phyloP scores from a whole-genome alignment of 1,140 invertebrate species.

The Apis dorsata region DNA sequence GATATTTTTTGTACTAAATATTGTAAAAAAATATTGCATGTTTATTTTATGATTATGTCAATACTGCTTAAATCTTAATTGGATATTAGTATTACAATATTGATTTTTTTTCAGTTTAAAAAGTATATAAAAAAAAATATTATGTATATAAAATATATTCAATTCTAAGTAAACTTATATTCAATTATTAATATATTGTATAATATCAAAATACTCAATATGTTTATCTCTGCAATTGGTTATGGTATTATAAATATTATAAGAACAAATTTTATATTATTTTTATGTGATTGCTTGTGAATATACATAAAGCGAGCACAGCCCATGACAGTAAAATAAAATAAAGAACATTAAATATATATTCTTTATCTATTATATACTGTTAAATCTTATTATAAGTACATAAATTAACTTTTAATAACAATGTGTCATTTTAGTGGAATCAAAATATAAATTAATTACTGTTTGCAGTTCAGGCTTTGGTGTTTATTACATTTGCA shows the following conservation, averaged over 20 bases:
- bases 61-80: constrained; percentile 3
- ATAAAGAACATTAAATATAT: constrained; percentile 29
- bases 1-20: constrained; percentile 13
- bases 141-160: constrained; percentile 14
- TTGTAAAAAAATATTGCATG: constrained; percentile 1
- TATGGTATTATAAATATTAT: constrained; percentile 39
- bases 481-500: constrained; percentile 9
- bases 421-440: background rate
- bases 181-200: constrained; percentile 35
- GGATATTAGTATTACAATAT: background rate
- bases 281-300: constrained; percentile 27
- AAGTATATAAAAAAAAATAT: constrained; percentile 9
- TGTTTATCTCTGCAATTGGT: constrained; percentile 35
- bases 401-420: background rate
- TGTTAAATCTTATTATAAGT: background rate
- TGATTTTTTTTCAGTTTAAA: constrained; percentile 5
- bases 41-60: constrained; percentile 1
- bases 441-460: background rate
- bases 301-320: constrained; percentile 28
- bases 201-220: constrained; percentile 27
- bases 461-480: constrained; percentile 2
- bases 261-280: constrained; percentile 42
- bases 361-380: background rate
- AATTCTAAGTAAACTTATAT: constrained; percentile 11
- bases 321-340: constrained; percentile 36